Conservation (phyloP, 2,797 vertebrate genomes). For the Danionella dracula region DNA sequence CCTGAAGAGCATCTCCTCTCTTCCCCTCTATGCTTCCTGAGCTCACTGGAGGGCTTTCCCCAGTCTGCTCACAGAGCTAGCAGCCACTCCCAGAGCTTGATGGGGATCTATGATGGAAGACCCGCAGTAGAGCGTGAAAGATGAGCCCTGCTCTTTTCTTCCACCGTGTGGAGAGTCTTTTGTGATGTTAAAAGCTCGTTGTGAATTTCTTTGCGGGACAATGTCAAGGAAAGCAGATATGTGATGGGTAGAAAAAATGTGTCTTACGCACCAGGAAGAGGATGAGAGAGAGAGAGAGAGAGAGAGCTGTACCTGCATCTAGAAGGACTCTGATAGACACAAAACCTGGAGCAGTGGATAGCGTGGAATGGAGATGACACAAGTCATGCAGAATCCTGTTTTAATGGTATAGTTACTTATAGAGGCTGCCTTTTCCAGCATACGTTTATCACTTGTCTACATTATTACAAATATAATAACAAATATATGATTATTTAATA, state of each 20-base stretch:
- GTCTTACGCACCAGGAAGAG: constrained; percentile 59
- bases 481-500: neutral
- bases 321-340: constrained; percentile 46
- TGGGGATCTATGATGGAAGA: constrained; percentile 16
- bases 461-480: neutral
- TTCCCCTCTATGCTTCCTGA: constrained; percentile 20
- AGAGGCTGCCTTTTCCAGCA: too few relatives aligned
- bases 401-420: too few relatives aligned
- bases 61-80: constrained; percentile 25
- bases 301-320: constrained; percentile 63
- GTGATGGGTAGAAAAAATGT: constrained; percentile 53
- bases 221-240: constrained; percentile 42
- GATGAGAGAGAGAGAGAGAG: constrained; percentile 56
- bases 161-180: neutral
- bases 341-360: constrained; percentile 47
- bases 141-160: constrained; percentile 3
- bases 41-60: constrained; percentile 22
- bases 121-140: neutral
- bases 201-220: neutral
- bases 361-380: constrained; percentile 40
- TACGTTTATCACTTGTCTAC: too few relatives aligned
- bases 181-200: constrained; percentile 39
- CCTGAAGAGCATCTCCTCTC: constrained; percentile 80
- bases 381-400: neutral
- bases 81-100: constrained; percentile 41